Evolutionary conservation across 2,888 invertebrate genomes (phyloP), one percentile per base, ranked within the genome.

Genomic region (Gortyna flavago): DNA sequence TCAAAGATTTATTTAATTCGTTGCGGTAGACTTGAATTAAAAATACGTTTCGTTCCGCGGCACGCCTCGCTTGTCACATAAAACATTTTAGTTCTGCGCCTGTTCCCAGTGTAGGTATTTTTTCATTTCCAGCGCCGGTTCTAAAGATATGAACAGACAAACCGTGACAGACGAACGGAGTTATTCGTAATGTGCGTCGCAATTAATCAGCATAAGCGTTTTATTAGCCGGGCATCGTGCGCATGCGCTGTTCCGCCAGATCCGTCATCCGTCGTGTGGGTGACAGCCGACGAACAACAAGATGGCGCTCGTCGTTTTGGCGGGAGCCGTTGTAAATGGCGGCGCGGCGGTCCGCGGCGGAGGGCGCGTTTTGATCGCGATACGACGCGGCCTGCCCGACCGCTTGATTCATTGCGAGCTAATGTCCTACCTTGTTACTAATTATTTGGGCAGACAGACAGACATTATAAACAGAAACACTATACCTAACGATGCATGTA

Each of bases 121-220:
- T 91, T 90, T 89, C 83, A 90, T 88, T 87, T 89, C 88, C 87
- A 85, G 82, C 83, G 80, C 80, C 68, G 80, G 76, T 86, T 89
- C 87, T 88, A 87, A 89, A 91, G 89, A 89, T 90, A 90, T 90
- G 87, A 89, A 79, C 84, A 88, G 85, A 88, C 89, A 88, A 81
- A 82, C 84, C 91, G 90, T 91, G 90, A 88, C 90, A 86, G 88
- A 84, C 90, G 72, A 87, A 79, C 87, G 72, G 79, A 89, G 90
- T 87, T 90, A 91, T 92, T 89, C 85, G 86, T 91, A 91, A 92
- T 90, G 91, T 89, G 77, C 87, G 90, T 90, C 90, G 93, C 92
- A 92, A 95, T 95, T 93, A 94, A 95, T 95, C 94, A 94, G 93
- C 87, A 90, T 92, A 94, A 95, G 92, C 93, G 95, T 94, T 95